phyloP scores from a whole-genome alignment of 2,888 invertebrate genomes.

The Pomacea canaliculata region DNA sequence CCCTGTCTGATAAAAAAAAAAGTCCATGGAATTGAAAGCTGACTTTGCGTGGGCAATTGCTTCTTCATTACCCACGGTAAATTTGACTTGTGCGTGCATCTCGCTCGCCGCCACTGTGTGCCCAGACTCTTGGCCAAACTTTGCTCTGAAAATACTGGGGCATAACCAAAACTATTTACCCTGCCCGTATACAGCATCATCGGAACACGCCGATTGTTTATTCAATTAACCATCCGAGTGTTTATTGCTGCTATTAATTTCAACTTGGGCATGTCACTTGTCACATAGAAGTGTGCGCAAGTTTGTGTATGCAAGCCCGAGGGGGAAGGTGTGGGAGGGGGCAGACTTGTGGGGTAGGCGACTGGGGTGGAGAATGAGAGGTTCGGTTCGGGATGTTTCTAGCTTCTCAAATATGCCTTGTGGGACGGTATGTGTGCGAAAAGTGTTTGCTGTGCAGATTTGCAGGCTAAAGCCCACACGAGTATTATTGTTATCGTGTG shows the following conservation, averaged over 20 bases:
- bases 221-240: slow-evolving; percentile 25
- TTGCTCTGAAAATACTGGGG: slow-evolving; percentile 17
- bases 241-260: slow-evolving; percentile 27
- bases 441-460: slow-evolving; percentile 26
- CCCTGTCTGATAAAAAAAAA: too few species aligned
- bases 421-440: background rate
- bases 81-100: background rate
- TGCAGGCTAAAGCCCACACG: slow-evolving; percentile 14
- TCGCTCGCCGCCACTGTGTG: background rate
- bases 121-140: slow-evolving; percentile 17
- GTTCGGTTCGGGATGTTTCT: slow-evolving; percentile 1
- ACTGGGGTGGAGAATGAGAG: background rate
- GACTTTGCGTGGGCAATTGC: slow-evolving; percentile 3
- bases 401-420: slow-evolving; percentile 28
- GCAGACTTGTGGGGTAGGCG: background rate
- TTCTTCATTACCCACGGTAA: slow-evolving; percentile 1
- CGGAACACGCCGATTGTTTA: slow-evolving; percentile 16
- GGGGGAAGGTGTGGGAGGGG: background rate
- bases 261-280: slow-evolving; percentile 8
- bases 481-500: slow-evolving; percentile 21
- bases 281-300: background rate
- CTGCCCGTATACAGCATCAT: slow-evolving; percentile 16
- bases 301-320: background rate
- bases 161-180: slow-evolving; percentile 22
- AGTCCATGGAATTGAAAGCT: background rate